Base-by-base conservation (phyloP, 2,888 invertebrate species). In the Leucoma salicis region DNA sequence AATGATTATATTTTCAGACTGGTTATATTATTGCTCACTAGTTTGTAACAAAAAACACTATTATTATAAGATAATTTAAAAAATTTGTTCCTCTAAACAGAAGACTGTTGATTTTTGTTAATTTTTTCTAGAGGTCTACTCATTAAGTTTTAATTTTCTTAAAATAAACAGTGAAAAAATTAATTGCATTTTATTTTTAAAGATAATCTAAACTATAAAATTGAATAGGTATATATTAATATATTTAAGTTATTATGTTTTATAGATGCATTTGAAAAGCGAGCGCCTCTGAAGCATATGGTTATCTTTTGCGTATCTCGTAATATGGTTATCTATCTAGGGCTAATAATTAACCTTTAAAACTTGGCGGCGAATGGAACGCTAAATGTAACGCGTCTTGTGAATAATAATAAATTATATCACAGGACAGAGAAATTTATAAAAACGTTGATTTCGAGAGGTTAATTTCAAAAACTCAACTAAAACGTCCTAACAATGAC, bases 61-160 rank as follows among this genome's bases (percentile, higher is more conserved):
- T 35, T 32, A 29, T 38, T 38, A 8, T 54, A 16, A 37, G 31
- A 38, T 38, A 14, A 38, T 21, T 7, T 29, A 10, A 6, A 6
- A n/a, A 6, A 6, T 25, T 25, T 10, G 31, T 32, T 21, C 37
- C 31, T 12, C 3, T 12, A 12, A 3, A 28, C 11, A 28, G 13
- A 28, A 28, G 28, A 2, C 13, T 12, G 1, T 28, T 12, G 2
- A 12, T 28, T 28, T 28, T 28, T 28, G 3, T 28, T 11, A 12
- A 2, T 12, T 28, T 28, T 28, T 12, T 8, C 1, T 13, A 4
- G 3, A 28, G 13, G 3, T 11, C 2, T 28, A 6, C 2, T 5
- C 1, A 12, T 28, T 28, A 3, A 12, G 2, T 3, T 12, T 28
- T 12, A 11, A 2, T 25, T 10, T 25, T 25, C 2, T 25, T 6